Evolutionary conservation across 2,113 vertebrate species (phyloP).

Genomic region (Etheostoma cragini): DNA sequence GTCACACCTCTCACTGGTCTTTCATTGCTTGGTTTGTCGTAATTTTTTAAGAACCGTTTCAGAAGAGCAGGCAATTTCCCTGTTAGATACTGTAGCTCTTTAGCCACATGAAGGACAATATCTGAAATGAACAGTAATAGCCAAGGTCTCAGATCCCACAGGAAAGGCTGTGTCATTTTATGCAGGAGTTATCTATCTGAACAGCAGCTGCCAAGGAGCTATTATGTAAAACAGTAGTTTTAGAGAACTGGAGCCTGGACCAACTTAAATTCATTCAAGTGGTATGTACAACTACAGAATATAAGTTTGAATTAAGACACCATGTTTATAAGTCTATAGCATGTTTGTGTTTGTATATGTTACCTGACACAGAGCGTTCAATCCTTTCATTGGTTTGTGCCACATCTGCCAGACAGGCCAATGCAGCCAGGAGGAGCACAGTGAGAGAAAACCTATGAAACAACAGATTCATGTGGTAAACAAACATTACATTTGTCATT

Average conservation of each 20-base stretch:
- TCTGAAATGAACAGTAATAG: constrained; percentile 26
- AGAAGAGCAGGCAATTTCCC: constrained; percentile 3
- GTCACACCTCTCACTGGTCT: not conserved
- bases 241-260: constrained; percentile 1
- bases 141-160: not conserved
- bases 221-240: constrained; percentile 1
- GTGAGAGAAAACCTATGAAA: constrained; percentile 62
- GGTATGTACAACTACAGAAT: not conserved
- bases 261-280: not conserved
- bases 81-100: constrained; percentile 12
- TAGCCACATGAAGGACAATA: constrained; percentile 9
- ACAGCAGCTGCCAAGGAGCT: constrained; percentile 20
- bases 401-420: constrained; percentile 48
- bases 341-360: constrained; percentile 12
- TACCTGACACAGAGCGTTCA: constrained; percentile 60
- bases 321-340: not conserved
- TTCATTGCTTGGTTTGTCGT: not conserved
- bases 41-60: constrained; percentile 17
- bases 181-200: constrained; percentile 30
- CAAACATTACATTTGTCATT: not conserved
- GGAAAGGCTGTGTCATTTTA: constrained; percentile 16
- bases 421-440: constrained; percentile 53
- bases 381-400: constrained; percentile 21
- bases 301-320: not conserved
- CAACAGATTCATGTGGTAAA: constrained; percentile 22